These are phyloP conservation scores for Crossocerus cetratus DNA, from an alignment of 2,888 invertebrate genomes.

Conservation along the genomic window DNA sequence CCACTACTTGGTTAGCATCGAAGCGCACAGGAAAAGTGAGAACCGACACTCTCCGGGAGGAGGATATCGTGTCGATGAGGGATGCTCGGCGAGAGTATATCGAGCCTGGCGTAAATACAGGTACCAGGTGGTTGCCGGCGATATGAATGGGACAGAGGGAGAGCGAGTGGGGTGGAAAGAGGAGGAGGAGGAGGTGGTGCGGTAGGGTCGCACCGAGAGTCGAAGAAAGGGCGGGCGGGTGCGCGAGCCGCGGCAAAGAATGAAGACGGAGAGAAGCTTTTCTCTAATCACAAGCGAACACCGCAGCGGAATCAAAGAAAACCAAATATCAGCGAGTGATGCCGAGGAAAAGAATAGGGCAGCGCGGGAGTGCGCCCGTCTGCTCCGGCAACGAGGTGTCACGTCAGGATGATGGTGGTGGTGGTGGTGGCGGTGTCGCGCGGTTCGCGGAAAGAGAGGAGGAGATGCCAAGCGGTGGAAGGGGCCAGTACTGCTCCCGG, in stretches of 20 bases:
- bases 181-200: neutral
- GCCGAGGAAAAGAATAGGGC: constrained; percentile 51
- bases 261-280: constrained; percentile 45
- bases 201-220: neutral
- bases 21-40: neutral
- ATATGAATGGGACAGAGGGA: constrained; percentile 13
- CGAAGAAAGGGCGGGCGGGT: neutral
- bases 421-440: neutral
- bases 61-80: neutral
- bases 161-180: neutral
- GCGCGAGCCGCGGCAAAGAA: constrained; percentile 11
- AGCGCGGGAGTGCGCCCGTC: constrained; percentile 23
- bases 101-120: neutral
- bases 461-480: constrained; percentile 27
- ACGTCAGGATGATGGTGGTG: constrained; percentile 27
- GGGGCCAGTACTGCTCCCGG: constrained; percentile 37
- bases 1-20: neutral
- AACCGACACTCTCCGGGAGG: neutral
- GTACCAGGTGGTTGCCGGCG: constrained; percentile 28
- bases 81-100: neutral
- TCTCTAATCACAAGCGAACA: constrained; percentile 59
- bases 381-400: constrained; percentile 51
- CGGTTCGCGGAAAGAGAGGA: constrained; percentile 34
- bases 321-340: constrained; percentile 60
- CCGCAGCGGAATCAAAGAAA: constrained; percentile 59